Base-by-base conservation (phyloP, 2,888 invertebrate species). In the Troilus luridus region DNA sequence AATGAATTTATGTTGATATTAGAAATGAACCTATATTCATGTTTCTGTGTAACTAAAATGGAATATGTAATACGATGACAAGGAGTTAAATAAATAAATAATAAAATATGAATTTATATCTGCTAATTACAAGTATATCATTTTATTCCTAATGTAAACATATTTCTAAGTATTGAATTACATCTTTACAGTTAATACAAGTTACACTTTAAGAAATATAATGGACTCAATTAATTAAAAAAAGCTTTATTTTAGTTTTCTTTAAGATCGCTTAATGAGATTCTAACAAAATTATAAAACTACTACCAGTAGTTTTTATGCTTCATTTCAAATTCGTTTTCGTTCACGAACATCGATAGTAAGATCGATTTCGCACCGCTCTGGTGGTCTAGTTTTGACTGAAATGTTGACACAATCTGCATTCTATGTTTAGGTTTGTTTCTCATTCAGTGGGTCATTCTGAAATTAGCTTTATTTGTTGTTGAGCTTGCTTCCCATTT, bases 381-480 rank as follows among this genome's bases (percentile, higher is more conserved):
- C 72, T 85, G 85, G 54, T 85, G 85, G 85, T 85, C 85, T 56
- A 56, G 85, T 85, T 85, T 85, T 85, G 85, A 85, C 85, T 85
- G 72, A 90, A 58, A 72, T 90, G 90, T 90, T 90, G 90, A 90
- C 90, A 90, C 90, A 90, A 58, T 90, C 90, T 72, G n/a, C 11
- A n/a, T 72, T 10, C 90, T 90, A 90, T 72, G 90, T 90, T 90
- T 90, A 90, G 77, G 56, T 89, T 90, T 90, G 90, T 77, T n/a
- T 59, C 17, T 90, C 77, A 56, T 72, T 90, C 72, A 90, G 90
- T 90, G 90, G 90, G 90, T 90, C 90, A 90, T 77, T 27, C 72
- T 77, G 72, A 77, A 77, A 77, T 77, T 77, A 77, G 72, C 27
- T 19, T 41, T 77, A 41, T 77, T 27, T 77, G 27, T 41, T 27